Evolutionary conservation across 2,113 vertebrate genomes (phyloP).

Genomic region (Chaetodon auriga): DNA sequence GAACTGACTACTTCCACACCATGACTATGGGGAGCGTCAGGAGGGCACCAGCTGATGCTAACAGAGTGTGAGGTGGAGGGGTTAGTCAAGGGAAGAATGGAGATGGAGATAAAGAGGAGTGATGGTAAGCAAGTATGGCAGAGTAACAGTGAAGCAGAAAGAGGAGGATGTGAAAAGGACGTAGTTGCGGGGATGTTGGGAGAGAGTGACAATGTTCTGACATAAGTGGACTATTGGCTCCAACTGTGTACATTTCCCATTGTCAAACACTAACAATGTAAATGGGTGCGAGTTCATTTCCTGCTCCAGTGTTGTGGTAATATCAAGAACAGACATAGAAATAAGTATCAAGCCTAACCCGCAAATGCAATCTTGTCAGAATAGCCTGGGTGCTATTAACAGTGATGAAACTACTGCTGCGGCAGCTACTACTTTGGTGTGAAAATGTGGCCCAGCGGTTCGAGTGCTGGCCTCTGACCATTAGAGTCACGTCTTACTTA

Average conservation of each 20-base stretch:
- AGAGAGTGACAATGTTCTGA: not conserved
- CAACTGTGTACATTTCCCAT: not conserved
- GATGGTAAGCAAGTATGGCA: conserved; percentile 1
- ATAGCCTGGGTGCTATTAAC: not conserved
- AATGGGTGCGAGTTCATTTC: conserved; percentile 25
- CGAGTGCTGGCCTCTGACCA: not conserved
- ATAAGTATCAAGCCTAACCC: not conserved
- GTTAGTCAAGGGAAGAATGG: conserved; percentile 65
- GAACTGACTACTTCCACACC: conserved; percentile 49
- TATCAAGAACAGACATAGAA: conserved; percentile 6
- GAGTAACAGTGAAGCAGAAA: not conserved
- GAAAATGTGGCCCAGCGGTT: conserved; percentile 5
- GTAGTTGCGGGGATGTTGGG: not conserved
- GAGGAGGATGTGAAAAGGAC: not conserved
- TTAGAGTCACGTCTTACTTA: conserved; percentile 10
- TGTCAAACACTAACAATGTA: conserved; percentile 3
- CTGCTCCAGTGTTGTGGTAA: conserved; percentile 24
- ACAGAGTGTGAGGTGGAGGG: conserved; percentile 35
- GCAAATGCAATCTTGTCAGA: not conserved
- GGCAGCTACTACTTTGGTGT: not conserved
- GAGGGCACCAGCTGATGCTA: conserved; percentile 43
- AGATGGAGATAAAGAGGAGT: conserved; percentile 61
- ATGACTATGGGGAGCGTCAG: conserved; percentile 19
- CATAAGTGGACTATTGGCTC: not conserved
- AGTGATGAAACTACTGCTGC: not conserved